Conservation (phyloP, 2,888 invertebrate species). For the Ophion obscuratus region DNA sequence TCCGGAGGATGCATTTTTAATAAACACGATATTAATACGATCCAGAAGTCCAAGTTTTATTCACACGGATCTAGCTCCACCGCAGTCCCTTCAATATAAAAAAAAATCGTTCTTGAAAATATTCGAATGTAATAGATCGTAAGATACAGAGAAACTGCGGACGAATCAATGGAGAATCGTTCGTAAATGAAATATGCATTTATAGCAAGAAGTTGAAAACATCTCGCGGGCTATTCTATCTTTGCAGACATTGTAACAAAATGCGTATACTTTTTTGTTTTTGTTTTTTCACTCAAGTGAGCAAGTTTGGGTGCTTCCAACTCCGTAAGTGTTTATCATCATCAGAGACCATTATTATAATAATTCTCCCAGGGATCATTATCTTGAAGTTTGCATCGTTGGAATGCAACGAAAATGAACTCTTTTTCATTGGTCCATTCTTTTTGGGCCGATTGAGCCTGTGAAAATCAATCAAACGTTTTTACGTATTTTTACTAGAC, state of each 20-base stretch:
- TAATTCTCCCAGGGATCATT: slow-evolving; percentile 14
- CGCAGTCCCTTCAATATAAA: not conserved
- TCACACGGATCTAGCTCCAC: not conserved
- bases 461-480: no score
- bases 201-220: not conserved
- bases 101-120: not conserved
- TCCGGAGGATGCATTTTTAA: no score
- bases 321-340: slow-evolving; percentile 76
- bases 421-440: no score
- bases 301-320: slow-evolving; percentile 76
- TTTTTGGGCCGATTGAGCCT: no score
- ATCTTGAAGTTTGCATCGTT: no score
- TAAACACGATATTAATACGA: not conserved
- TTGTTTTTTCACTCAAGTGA: slow-evolving; percentile 75
- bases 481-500: no score
- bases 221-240: not conserved
- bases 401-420: no score
- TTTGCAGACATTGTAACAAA: slow-evolving; percentile 36
- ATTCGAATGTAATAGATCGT: not conserved
- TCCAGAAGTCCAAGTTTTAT: not conserved
- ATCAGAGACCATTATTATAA: slow-evolving; percentile 16
- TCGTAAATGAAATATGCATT: not conserved
- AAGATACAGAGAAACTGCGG: not conserved
- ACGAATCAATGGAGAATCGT: not conserved
- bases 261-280: slow-evolving; percentile 66